Evolutionary conservation across 2,888 invertebrate genomes (phyloP).

Genomic region (Sericinus montela): DNA sequence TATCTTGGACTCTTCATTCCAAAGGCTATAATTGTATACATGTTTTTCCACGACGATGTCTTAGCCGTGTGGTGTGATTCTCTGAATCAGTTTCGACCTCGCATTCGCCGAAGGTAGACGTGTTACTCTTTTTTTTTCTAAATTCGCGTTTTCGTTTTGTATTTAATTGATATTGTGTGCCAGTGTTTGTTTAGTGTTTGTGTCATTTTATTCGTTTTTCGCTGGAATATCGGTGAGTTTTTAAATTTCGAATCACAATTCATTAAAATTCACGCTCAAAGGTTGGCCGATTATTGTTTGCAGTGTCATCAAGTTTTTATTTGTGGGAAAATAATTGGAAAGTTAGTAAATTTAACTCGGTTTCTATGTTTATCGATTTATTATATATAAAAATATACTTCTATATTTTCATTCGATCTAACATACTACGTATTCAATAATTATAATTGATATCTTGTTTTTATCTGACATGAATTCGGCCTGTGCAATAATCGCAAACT

Average conservation of each 20-base stretch:
- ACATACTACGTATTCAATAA: too few species aligned
- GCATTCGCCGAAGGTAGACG: constrained; percentile 1
- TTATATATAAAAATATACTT: too few species aligned
- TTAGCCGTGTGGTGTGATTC: constrained; percentile 10
- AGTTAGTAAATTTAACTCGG: constrained; percentile 4
- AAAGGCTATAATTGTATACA: not conserved
- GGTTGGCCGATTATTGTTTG: constrained; percentile 20
- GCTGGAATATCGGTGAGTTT: constrained; percentile 17
- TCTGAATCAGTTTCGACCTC: constrained; percentile 12
- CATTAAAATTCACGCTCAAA: constrained; percentile 5
- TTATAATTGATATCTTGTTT: too few species aligned
- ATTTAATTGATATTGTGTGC: constrained; percentile 18
- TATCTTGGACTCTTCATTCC: not conserved
- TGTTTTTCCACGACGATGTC: not conserved
- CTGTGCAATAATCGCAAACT: too few species aligned
- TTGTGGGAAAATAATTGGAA: constrained; percentile 6
- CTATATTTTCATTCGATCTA: too few species aligned
- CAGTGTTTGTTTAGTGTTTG: constrained; percentile 13
- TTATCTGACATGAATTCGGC: too few species aligned
- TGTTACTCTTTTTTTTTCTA: not conserved
- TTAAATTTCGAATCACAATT: constrained; percentile 7
- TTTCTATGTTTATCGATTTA: too few species aligned
- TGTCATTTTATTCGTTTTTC: constrained; percentile 8
- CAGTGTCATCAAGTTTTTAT: not conserved
- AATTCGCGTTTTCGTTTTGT: constrained; percentile 10